These are phyloP conservation scores for Caenorhabditis auriculariae DNA, from an alignment of 2,888 invertebrate species.

Conservation along the genomic window DNA sequence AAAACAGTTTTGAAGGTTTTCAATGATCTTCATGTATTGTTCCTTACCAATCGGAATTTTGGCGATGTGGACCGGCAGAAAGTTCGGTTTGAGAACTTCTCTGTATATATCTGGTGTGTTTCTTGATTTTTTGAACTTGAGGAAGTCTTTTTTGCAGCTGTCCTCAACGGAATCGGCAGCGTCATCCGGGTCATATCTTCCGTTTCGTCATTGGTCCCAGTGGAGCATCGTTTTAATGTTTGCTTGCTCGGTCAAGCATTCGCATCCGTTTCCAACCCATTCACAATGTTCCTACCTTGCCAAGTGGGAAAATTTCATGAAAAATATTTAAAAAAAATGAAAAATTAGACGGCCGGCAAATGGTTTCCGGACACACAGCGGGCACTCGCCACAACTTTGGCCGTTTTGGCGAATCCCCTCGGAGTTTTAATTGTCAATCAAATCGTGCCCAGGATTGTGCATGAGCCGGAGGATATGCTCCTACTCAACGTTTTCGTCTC, in stretches of 20 bases:
- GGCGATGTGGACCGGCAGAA: conserved; percentile 3
- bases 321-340: too few species aligned
- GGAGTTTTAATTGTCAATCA: conserved; percentile 6
- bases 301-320: too few species aligned
- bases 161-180: not conserved
- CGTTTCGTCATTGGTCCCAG: not conserved
- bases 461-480: not conserved
- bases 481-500: not conserved
- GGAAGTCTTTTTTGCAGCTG: not conserved
- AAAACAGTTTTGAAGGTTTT: conserved; percentile 6
- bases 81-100: not conserved
- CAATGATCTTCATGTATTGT: conserved; percentile 1
- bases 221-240: not conserved
- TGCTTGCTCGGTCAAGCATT: conserved; percentile 2
- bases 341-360: too few species aligned
- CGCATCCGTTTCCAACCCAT: conserved; percentile 3
- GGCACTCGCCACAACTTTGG: conserved; percentile 7
- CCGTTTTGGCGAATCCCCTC: conserved; percentile 3
- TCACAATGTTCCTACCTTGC: conserved; percentile 14
- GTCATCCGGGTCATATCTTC: not conserved
- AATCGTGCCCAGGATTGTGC: conserved; percentile 1
- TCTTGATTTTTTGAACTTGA: too few species aligned
- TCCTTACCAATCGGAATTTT: conserved; percentile 2
- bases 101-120: too few species aligned
- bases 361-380: conserved; percentile 6